Base-by-base conservation (phyloP, 2,113 vertebrate species). In the Perca schrenkii region DNA sequence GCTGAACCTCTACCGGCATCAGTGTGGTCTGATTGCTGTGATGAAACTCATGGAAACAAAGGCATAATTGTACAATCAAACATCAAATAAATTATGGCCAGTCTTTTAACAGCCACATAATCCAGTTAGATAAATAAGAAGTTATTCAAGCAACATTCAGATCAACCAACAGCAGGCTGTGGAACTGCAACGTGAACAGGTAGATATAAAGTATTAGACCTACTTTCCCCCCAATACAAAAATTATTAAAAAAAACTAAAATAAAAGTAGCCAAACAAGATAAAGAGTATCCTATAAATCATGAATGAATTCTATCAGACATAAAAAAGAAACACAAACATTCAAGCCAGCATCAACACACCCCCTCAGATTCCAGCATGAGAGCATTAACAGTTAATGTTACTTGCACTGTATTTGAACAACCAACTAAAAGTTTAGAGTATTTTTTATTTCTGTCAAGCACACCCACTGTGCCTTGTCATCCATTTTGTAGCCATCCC, bases 401-500 rank as follows among this genome's bases (percentile, higher is more conserved):
- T 73, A 19, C 15, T 36, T 49, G 1, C 16, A 40, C 63, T 56
- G 54, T 19, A 47, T 61, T 52, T 49, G 14, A 62, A 68, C 61
- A 77, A 47, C 46, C 16, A 40, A 66, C 46, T 31, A 16, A 49
- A 61, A 50, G 22, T 57, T 58, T 2, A n/a, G 22, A 64, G 16
- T 21, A 64, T 34, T 71, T 71, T 67, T 60, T 46, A n/a, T 84
- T 66, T 28, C 19, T 19, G 19, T 74, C 19, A 56, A 36, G 25
- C 43, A 43, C 14, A 6, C 46, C 62, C 31, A 73, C 17, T 31
- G 25, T 65, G 4, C 58, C 36, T 68, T 75, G 31, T 34, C 63
- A 56, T 78, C 78, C 60, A 36, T 74, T 86, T 77, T 69, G 53
- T 70, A 16, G 52, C 50, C 22, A 22, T 68, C n/a, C 16, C 17